Evolutionary conservation across 1,140 invertebrate genomes (phyloP), one percentile per base, ranked within the genome.

Genomic region (Aricia agestis): DNA sequence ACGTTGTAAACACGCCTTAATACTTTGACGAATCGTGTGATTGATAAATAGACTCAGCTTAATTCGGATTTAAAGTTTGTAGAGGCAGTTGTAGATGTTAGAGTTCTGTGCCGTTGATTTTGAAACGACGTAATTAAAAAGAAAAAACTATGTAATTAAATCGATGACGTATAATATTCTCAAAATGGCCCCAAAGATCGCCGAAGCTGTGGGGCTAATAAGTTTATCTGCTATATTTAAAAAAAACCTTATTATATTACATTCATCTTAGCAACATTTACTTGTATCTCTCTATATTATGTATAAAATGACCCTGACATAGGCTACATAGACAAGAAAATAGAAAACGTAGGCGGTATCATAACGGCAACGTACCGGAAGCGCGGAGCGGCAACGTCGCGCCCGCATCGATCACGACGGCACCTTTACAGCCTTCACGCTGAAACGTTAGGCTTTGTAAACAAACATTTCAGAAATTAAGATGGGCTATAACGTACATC

Each of bases 321-420:
- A 17, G 18, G 6, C 9, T 45, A 68, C 6, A 45, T 45, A 19
- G 42, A 13, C 10, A 52, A 25, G 42, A 45, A 70, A 70, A 70
- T 68, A 57, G 42, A 57, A 68, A 57, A 66, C 36, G 11, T 10
- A 57, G 69, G 69, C 41, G 45, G 17, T 63, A 63, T 63, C 59
- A 71, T 75, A 74, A 76, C 73, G 86, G 81, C 83, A 81, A 79
- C 83, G 77, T 74, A 72, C 78, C 84, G 84, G 83, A 88, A 82
- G 78, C 42, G 72, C 82, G 79, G 80, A 68, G 77, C 78, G 86
- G 86, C 86, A 85, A 84, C 84, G 73, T 75, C 86, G 83, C 82
- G 68, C 73, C 72, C 74, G 78, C 81, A 88, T 88, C 86, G 86
- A 88, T 88, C 86, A 86, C 80, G 75, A 41, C 69, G 71, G 76